Conservation (phyloP, 2,113 vertebrate genomes). For the Ptilorrhoa leucosticta region DNA sequence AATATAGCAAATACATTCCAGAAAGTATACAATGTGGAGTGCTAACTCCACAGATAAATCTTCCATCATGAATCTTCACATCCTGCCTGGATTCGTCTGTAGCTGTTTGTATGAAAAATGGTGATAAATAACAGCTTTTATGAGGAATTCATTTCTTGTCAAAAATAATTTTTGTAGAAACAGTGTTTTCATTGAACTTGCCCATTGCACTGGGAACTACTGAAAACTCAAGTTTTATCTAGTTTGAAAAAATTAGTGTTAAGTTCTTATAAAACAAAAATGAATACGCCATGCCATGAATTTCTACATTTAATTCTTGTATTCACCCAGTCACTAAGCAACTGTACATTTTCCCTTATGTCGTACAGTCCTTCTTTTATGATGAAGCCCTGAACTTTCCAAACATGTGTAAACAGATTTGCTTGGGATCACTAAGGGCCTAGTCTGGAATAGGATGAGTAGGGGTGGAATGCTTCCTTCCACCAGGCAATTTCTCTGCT, state of each 20-base stretch:
- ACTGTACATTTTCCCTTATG: neutral
- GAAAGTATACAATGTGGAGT: neutral
- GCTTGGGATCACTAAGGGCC: neutral
- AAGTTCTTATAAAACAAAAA: neutral
- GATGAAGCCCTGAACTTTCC: neutral
- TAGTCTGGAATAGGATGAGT: neutral
- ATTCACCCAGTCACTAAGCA: neutral
- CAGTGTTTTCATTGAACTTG: neutral
- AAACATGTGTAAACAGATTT: neutral
- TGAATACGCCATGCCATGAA: neutral
- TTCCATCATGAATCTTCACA: neutral
- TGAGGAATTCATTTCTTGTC: neutral
- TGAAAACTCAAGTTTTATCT: neutral
- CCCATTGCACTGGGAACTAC: neutral
- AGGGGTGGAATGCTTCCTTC: neutral
- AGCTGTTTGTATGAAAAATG: neutral
- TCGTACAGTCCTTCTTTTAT: neutral
- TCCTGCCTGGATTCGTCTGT: neutral
- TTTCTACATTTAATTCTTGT: neutral
- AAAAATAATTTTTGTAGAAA: neutral
- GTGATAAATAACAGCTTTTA: neutral
- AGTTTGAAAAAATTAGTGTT: neutral
- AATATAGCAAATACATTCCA: neutral
- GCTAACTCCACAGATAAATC: neutral
- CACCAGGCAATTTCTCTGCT: neutral